Percentiles rank a stretch among this genome's conserved stretches.
Conservation (phyloP, 2,888 invertebrate species). For the Agrochola circellaris region DNA sequence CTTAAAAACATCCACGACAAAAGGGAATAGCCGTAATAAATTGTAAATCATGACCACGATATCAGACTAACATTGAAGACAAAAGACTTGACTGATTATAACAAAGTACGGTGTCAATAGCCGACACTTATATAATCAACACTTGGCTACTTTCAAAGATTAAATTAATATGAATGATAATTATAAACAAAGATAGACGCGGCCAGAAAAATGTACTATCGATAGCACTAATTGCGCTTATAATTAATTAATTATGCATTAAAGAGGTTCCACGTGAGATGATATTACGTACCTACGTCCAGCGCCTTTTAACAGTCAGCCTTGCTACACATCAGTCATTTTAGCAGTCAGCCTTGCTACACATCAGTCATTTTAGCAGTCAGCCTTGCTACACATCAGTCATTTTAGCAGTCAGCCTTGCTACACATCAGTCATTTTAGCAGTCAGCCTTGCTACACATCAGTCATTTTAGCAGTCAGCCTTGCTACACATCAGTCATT, state of each 20-base stretch:
- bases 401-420: background rate
- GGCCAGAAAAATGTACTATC: background rate
- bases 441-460: background rate
- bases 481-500: no score
- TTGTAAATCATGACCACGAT: background rate
- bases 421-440: background rate
- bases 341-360: background rate
- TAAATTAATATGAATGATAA: slow-evolving; percentile 4
- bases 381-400: background rate
- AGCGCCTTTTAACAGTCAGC: background rate
- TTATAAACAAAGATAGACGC: slow-evolving; percentile 1
- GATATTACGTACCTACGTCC: background rate
- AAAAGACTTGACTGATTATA: slow-evolving; percentile 43
- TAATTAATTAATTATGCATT: slow-evolving; percentile 21
- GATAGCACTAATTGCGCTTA: background rate
- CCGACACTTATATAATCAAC: slow-evolving; percentile 1
- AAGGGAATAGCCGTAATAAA: background rate
- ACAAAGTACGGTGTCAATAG: slow-evolving; percentile 15
- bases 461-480: background rate
- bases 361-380: background rate
- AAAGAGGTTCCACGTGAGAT: background rate
- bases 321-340: background rate
- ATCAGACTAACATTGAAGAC: slow-evolving; percentile 17
- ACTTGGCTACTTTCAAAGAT: slow-evolving; percentile 6
- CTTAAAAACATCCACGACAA: background rate